phyloP scores from a whole-genome alignment of 2,797 vertebrate species.

The Scolopax bukidnonensis region DNA sequence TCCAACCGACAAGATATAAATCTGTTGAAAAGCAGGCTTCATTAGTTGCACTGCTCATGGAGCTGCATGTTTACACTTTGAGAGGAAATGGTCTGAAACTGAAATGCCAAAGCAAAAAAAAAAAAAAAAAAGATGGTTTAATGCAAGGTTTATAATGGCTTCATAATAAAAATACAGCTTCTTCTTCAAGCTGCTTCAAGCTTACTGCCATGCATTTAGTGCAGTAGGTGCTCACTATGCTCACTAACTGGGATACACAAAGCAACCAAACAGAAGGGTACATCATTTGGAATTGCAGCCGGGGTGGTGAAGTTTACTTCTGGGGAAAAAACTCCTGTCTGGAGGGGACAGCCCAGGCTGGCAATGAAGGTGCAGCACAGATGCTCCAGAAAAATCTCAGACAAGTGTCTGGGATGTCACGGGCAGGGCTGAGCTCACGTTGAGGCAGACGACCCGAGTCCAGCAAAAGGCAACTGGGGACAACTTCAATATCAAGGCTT shows the following conservation, averaged over 20 bases:
- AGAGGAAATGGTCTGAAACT: slow-evolving; percentile 24
- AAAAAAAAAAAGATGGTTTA: not conserved
- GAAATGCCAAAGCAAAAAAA: slow-evolving; percentile 1
- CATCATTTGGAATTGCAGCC: not conserved
- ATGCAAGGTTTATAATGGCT: not conserved
- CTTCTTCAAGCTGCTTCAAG: not conserved
- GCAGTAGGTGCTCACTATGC: not conserved
- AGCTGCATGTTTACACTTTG: slow-evolving; percentile 11
- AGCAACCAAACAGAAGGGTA: not conserved
- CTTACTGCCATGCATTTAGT: not conserved
- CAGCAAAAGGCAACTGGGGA: not conserved
- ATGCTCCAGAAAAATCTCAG: not conserved
- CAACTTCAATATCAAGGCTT: not conserved
- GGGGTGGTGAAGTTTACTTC: not conserved
- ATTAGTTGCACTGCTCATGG: not conserved
- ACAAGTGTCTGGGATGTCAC: not conserved
- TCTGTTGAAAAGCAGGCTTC: not conserved
- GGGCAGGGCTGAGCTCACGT: not conserved
- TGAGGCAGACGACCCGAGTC: not conserved
- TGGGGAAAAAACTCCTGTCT: not conserved
- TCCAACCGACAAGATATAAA: not conserved
- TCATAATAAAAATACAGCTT: not conserved
- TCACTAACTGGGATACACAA: not conserved
- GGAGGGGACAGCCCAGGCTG: not conserved
- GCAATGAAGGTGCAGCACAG: not conserved